Percentiles rank a stretch among this genome's conserved stretches.
These are phyloP conservation scores for Esox masquinongy DNA, from an alignment of 2,797 vertebrate genomes.

Conservation along the genomic window DNA sequence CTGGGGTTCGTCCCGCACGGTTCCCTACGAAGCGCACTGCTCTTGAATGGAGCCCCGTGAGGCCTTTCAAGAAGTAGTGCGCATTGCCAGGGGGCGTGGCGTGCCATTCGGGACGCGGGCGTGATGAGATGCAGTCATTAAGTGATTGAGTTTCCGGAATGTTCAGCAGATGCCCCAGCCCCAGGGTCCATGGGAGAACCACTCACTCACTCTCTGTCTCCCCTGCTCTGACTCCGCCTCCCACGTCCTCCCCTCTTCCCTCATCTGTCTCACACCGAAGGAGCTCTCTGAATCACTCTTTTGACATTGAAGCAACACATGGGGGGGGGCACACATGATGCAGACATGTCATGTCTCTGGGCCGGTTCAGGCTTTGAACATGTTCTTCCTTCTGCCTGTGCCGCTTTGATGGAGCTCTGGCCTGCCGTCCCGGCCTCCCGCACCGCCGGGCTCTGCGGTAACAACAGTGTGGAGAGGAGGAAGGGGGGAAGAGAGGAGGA, in stretches of 20 bases:
- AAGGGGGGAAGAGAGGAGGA: not conserved
- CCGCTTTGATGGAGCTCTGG: not conserved
- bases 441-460: not conserved
- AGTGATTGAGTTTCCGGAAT: constrained; percentile 75
- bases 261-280: not conserved
- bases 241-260: not conserved
- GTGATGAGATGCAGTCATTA: constrained; percentile 56
- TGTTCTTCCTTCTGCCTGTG: not conserved
- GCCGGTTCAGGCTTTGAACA: not conserved
- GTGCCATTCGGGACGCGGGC: not conserved
- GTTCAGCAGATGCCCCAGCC: constrained; percentile 53
- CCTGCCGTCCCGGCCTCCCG: not conserved
- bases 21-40: not conserved
- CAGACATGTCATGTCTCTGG: constrained; percentile 39
- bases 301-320: constrained; percentile 10
- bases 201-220: constrained; percentile 7
- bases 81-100: not conserved
- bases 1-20: not conserved
- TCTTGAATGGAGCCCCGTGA: not conserved
- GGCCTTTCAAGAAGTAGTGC: not conserved
- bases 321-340: not conserved
- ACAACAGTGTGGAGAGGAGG: not conserved
- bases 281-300: constrained; percentile 5
- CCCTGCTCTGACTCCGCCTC: not conserved
- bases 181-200: constrained; percentile 10